Conservation (phyloP, 1,140 invertebrate species). For the Drosophila athabasca region DNA sequence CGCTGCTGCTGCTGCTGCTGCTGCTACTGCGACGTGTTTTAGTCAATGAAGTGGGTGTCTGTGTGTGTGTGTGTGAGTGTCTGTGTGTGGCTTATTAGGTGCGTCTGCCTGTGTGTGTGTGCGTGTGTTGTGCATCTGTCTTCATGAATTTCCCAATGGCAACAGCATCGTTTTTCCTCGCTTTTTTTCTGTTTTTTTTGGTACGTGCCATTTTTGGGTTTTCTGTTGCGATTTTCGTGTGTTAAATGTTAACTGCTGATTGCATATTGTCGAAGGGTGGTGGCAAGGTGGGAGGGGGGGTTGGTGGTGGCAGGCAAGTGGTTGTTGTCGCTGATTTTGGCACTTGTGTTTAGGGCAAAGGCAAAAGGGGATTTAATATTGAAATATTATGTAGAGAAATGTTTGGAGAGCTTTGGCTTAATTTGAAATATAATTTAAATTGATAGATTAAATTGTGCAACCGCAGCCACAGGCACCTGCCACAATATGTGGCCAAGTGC, state of each 20-base stretch:
- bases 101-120: slow-evolving; percentile 41
- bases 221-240: slow-evolving; percentile 58
- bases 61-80: slow-evolving; percentile 13
- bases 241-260: slow-evolving; percentile 74
- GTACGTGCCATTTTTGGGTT: slow-evolving; percentile 64
- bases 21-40: slow-evolving; percentile 26
- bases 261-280: slow-evolving; percentile 58
- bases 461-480: neutral
- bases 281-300: neutral
- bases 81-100: slow-evolving; percentile 60
- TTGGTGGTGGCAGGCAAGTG: neutral
- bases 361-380: slow-evolving; percentile 36
- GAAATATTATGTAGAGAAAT: slow-evolving; percentile 18
- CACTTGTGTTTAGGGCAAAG: slow-evolving; percentile 37
- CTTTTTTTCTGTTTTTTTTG: slow-evolving; percentile 30
- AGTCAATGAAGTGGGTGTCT: slow-evolving; percentile 49
- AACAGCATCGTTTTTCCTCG: slow-evolving; percentile 13
- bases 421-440: slow-evolving; percentile 33
- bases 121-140: slow-evolving; percentile 41
- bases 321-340: slow-evolving; percentile 51
- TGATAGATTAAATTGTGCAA: too few species aligned
- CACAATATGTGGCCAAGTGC: slow-evolving; percentile 40
- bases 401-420: slow-evolving; percentile 17
- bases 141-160: slow-evolving; percentile 62
- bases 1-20: slow-evolving; percentile 8